Evolutionary conservation across 2,113 vertebrate genomes (phyloP), one percentile per base, ranked within the genome.

Genomic region (Hystrix cristata): DNA sequence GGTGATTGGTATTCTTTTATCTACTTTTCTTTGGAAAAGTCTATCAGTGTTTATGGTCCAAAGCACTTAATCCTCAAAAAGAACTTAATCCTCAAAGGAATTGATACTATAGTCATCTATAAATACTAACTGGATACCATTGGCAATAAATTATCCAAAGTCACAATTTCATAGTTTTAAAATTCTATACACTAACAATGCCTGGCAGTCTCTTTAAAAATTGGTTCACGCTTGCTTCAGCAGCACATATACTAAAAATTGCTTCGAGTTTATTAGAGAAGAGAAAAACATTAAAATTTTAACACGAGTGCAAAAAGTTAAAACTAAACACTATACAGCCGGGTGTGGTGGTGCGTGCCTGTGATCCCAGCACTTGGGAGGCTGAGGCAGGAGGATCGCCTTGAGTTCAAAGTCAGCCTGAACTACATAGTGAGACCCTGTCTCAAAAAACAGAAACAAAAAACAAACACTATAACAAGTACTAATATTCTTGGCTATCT

Each of bases 141-240:
- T 92, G 55, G 71, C 64, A 83, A 67, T 87, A 96, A 93, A 74
- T 89, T 84, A 94, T 29, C 65, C 53, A 94, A 95, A 92, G 46
- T n/a, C 87, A 96, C n/a, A 48, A 78, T 67, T 95, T 87, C 87
- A 78, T 34, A 6, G 67, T 91, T 89, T 86, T 82, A 92, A 88
- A 95, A 94, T 34, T 3, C 60, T 38, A n/a, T 19, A 14, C 21
- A 14, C 21, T 87, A 95, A 64, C 31, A 65, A 80, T 71, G 38
- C 62, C 71, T 55, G 23, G 53, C 43, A 71, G 48, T 48, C 95
- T 79, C 69, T 62, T 67, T 83, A 76, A 87, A 91, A 91, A 92
- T 15, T 85, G 43, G 93, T 43, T 95, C 69, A 90, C 38, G 38
- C 38, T 38, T 38, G 38, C 38, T 38, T 38, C 38, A 38, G 38